Base-by-base conservation (phyloP, 30 jellyfish, hydroid and myxozoan genomes). In the Aurelia coerulea region DNA sequence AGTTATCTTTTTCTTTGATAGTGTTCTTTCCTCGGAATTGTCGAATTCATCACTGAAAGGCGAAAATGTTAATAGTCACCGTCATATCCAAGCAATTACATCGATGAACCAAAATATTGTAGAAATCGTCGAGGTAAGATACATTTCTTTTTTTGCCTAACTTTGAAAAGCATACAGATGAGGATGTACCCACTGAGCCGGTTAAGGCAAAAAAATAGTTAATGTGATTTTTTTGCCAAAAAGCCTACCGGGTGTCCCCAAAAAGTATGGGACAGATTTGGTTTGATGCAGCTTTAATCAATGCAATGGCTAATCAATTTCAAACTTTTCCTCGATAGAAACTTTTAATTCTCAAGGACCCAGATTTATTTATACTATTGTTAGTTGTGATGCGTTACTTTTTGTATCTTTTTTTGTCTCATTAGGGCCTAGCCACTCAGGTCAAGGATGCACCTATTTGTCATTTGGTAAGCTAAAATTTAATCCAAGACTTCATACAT, bases 121-220 rank as follows among this genome's bases (percentile, higher is more conserved):
- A 5, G 90, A 90, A 73, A 74, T 76, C 23, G 87, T 90, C n/a
- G 90, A 83, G 90, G 97, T 81, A 56, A 73, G 76, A 42, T 12
- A 9, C 3, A 37, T 37, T 5, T 37, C 5, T 5, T 37, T 37
- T 5, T 2, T 37, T 37, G 3, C 8, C 15, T 46, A 6, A 46
- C 56, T 14, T 46, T 2, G 49, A 37, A 37, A 37, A 37, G 49
- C 5, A 37, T 2, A 37, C 49, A 37, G 49, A 37, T 37, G 49
- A 37, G 49, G 5, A 5, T 5, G 3, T 37, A 37, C 5, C 49
- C 5, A 5, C 3, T 23, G 29, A 23, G 29, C 29, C 29, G 29
- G 29, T 23, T 23, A 23, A 23, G 29, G 29, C 29, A 23, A 23
- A 23, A 23, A 23, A 23, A 23, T 23, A 23, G 29, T 23, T 23